Evolutionary conservation across 2,888 invertebrate genomes (phyloP), one percentile per base, ranked within the genome.

Genomic region (Cephonodes hylas): DNA sequence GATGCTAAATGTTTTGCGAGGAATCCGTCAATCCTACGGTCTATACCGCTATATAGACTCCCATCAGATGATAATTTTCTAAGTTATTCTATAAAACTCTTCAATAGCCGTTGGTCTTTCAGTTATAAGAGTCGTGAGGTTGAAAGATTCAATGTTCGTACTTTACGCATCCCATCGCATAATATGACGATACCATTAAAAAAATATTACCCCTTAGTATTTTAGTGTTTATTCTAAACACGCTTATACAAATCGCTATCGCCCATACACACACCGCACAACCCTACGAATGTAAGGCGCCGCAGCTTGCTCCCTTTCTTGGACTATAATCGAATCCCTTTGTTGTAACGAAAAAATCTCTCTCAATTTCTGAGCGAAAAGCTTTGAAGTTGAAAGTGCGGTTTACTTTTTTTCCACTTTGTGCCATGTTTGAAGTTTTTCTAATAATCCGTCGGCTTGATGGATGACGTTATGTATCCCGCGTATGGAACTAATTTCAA

Each of bases 321-420:
- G 65, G 70, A 64, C 70, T 70, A 76, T 80, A 79, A 80, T 81
- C 77, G 76, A 81, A 80, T 79, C 72, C 73, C 71, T 80, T 81
- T 80, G 81, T 79, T 75, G 74, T 74, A 71, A 66, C 64, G 46
- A 59, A 68, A 77, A 78, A 77, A 79, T 71, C 70, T 69, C 65
- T 70, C 73, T 74, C 72, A 75, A 81, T 79, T 79, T 75, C 71
- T 58, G 65, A 58, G 62, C 59, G 63, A 70, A 73, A 74, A 70
- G 69, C 78, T 81, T 81, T 78, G 75, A 76, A 78, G 78, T 77
- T 76, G 66, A 74, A 74, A 73, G 66, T 69, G 66, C 68, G 70
- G 70, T 74, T 73, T 73, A 60, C 71, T 72, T 75, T 66, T 67
- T 64, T 38, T 38, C 63, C 66, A 65, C 57, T 61, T 58, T 46